Evolutionary conservation across 2,113 vertebrate species (phyloP).

Genomic region (Gavia stellata): DNA sequence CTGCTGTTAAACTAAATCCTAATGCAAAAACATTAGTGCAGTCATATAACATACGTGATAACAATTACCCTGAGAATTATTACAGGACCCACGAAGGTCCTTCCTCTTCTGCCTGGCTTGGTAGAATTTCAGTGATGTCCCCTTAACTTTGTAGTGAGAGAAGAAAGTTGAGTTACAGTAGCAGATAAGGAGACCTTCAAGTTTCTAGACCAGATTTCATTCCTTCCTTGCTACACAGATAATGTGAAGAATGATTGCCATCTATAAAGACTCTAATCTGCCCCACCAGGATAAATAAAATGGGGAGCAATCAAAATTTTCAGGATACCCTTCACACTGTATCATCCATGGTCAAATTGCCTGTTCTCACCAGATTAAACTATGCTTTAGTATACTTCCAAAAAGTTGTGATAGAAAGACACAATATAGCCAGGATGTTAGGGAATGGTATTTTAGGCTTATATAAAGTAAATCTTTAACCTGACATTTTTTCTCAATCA

Average conservation of each 20-base stretch:
- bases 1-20: neutral
- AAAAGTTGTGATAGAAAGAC: neutral
- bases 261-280: slow-evolving; percentile 34
- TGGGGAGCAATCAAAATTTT: neutral
- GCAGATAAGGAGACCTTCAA: slow-evolving; percentile 29
- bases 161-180: slow-evolving; percentile 13
- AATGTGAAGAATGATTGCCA: slow-evolving; percentile 6
- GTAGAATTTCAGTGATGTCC: neutral
- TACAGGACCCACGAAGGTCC: neutral
- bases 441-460: neutral
- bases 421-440: neutral
- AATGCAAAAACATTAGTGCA: neutral
- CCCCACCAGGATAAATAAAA: slow-evolving; percentile 26
- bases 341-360: slow-evolving; percentile 19
- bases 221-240: neutral
- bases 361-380: slow-evolving; percentile 30
- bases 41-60: neutral
- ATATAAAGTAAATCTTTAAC: neutral
- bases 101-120: neutral
- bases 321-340: slow-evolving; percentile 5
- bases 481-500: neutral
- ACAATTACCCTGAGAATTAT: neutral
- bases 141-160: neutral
- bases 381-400: neutral
- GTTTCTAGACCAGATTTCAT: slow-evolving; percentile 23